Base-by-base conservation (phyloP, 2,797 vertebrate genomes). In the Poeciliopsis paucimaculata region DNA sequence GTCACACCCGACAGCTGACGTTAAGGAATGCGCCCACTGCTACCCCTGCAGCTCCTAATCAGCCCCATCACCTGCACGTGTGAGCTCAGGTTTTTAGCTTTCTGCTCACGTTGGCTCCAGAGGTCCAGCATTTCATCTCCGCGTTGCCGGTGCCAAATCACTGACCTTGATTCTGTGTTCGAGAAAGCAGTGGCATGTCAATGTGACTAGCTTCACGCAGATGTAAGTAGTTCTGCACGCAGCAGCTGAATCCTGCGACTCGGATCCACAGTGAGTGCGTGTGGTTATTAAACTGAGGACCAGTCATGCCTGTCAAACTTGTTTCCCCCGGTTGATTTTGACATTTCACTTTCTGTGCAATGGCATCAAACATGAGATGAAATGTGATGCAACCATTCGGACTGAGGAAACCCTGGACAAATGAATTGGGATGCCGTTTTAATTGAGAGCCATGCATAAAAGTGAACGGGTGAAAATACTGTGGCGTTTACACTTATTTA, bases 1-100 rank as follows among this genome's bases (percentile, higher is more conserved):
- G 6, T 71, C 68, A 71, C n/a, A 46, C 41, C 68, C 2, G 68
- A 71, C 68, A 71, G 26, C 41, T 71, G 68, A 71, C 41, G 68
- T 71, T 71, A 71, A 71, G 68, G 68, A 45, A 71, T 71, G 41
- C 16, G 16, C 41, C 43, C 41, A 16, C 13, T 18, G 45, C 68
- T 8, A 4, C n/a, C 41, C 41, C 13, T 45, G 26, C 43, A 71
- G 41, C 41, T 46, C 41, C 41, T 28, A 16, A 46, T 18, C 68
- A 28, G 68, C 41, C 41, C 43, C 20, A 68, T 71, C 26, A 46
- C 26, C 68, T 71, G 41, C 68, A 46, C 41, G 18, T 28, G 26
- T 10, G n/a, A 16, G 43, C 68, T 71, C 43, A 71, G 68, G 68
- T 45, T 16, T 71, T 71, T 46, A 16, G n/a, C 41, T 71, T 23